Base-by-base conservation (phyloP, 37 sponge, comb jelly and placozoan species). In the Haliclona indistincta region DNA sequence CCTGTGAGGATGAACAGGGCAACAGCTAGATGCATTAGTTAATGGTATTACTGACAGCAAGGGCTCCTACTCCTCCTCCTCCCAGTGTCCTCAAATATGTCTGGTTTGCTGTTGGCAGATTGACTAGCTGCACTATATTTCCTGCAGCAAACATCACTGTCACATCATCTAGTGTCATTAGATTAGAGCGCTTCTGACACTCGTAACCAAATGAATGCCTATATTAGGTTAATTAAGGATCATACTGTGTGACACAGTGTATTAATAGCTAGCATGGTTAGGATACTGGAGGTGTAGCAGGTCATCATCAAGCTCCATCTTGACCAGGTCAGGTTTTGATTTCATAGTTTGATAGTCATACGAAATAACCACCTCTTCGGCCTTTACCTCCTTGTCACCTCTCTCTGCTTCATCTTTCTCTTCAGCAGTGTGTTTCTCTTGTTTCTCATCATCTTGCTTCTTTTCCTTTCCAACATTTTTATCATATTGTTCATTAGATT, bases 121-220 rank as follows among this genome's bases (percentile, higher is more conserved):
- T 56, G 38, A 95, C 38, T 60, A 98, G 60, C 61, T 89, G 67
- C 32, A 98, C 76, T 54, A 90, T 44, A 80, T 98, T 98, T 4
- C 99, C 99, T 6, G 96, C 91, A 58, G 87, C 70, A 73, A 85
- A 98, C 42, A 85, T 67, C 34, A 98, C 81, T 6, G 80, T 63
- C 28, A 81, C 63, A 35, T 73, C 74, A 66, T 77, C 94, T 49
- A 98, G 70, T 17, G 86, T 89, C 41, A 89, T 65, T 32, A 98
- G 82, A 68, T 98, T 98, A 65, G 78, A 85, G 30, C 93, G 70
- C 63, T 89, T 91, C 78, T 86, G 86, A 67, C 91, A 95, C 71
- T 98, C 99, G 62, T 90, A 98, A 26, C 99, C 99, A 79, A 93
- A 98, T 26, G 96, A 95, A 63, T 95, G 94, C 54, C 92, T 88